phyloP scores from a whole-genome alignment of 2,113 vertebrate genomes.

The Atractosteus spatula region DNA sequence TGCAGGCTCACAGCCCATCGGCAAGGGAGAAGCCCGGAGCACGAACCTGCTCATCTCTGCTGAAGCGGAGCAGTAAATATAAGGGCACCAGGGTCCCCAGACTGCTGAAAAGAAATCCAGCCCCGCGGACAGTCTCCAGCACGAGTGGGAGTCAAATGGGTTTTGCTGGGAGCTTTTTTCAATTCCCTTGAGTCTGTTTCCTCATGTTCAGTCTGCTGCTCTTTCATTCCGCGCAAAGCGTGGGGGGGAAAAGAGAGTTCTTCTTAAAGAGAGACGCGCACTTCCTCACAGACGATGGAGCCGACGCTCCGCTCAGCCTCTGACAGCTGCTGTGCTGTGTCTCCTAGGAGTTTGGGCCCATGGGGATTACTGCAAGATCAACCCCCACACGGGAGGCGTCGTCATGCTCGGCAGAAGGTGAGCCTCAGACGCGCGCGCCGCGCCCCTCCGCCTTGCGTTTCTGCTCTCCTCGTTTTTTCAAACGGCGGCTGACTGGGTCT shows the following conservation, averaged over 20 bases:
- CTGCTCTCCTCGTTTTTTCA: background rate
- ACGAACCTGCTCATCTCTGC: background rate
- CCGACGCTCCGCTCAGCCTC: background rate
- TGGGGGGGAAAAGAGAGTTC: background rate
- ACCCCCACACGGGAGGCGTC: constrained; percentile 87
- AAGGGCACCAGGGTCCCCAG: background rate
- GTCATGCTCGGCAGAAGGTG: constrained; percentile 95
- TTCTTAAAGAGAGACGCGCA: background rate
- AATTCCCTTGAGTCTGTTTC: no score
- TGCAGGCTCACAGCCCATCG: background rate
- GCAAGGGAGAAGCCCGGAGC: background rate
- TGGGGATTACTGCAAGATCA: constrained; percentile 94
- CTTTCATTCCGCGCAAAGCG: no score
- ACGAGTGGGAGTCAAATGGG: no score
- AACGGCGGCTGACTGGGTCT: background rate
- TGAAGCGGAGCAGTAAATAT: background rate
- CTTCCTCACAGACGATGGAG: background rate
- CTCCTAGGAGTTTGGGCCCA: constrained; percentile 86
- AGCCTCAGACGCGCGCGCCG: background rate
- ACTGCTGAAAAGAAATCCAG: background rate
- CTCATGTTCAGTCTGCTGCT: no score
- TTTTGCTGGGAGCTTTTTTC: no score
- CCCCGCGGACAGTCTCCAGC: no score
- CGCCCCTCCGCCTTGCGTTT: background rate
- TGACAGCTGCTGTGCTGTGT: background rate